Evolutionary conservation across 1,140 invertebrate genomes (phyloP).

Genomic region (Sarcophaga peregrina): DNA sequence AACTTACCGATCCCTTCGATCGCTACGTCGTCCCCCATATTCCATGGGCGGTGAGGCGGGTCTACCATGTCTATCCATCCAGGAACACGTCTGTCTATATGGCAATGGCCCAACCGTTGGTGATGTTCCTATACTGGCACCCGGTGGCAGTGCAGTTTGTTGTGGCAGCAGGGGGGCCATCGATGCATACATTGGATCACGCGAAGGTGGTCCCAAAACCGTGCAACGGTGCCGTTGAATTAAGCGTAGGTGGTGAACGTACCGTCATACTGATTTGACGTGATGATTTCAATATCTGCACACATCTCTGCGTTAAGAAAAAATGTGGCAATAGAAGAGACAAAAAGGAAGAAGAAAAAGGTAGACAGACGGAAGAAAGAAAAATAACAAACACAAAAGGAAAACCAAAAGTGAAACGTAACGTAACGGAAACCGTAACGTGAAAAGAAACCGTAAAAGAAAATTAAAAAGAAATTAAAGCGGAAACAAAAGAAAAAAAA

Average conservation of each 20-base stretch:
- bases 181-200: conserved; percentile 66
- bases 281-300: conserved; percentile 89
- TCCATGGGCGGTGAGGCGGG: conserved; percentile 86
- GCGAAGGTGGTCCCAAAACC: conserved; percentile 66
- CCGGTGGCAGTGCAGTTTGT: conserved; percentile 59
- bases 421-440: background rate
- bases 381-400: conserved; percentile 42
- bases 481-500: conserved; percentile 28
- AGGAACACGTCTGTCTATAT: conserved; percentile 84
- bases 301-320: conserved; percentile 68
- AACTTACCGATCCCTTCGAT: conserved; percentile 62
- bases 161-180: conserved; percentile 63
- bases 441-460: background rate
- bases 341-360: conserved; percentile 61
- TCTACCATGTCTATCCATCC: conserved; percentile 90
- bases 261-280: conserved; percentile 88
- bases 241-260: conserved; percentile 72
- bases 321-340: conserved; percentile 67
- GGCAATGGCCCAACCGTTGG: conserved; percentile 68
- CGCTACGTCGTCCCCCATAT: conserved; percentile 63
- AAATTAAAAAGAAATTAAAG: background rate
- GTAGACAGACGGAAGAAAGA: conserved; percentile 53
- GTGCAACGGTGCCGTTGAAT: conserved; percentile 65
- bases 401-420: conserved; percentile 46
- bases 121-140: conserved; percentile 64